Conservation (phyloP, 2,888 invertebrate genomes). For the Drosophila kuntzei region DNA sequence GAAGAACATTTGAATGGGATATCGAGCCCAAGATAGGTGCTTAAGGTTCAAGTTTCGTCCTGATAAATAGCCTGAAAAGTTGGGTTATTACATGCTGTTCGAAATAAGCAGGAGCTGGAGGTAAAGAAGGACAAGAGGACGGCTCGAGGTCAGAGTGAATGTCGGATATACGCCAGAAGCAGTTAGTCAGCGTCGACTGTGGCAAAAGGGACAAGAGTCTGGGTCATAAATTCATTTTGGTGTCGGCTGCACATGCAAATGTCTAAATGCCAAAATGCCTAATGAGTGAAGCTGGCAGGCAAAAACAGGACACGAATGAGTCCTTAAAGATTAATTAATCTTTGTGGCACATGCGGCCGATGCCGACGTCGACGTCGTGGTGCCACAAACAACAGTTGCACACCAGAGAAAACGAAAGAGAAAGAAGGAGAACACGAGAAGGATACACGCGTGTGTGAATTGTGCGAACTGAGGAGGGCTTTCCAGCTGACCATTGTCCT, state of each 20-base stretch:
- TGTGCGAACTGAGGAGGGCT: slow-evolving; percentile 10
- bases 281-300: slow-evolving; percentile 64
- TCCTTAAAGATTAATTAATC: slow-evolving; percentile 85
- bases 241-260: slow-evolving; percentile 80
- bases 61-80: neutral
- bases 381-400: slow-evolving; percentile 62
- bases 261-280: slow-evolving; percentile 72
- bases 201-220: slow-evolving; percentile 14
- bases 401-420: neutral
- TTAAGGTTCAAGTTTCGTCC: neutral
- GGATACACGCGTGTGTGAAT: slow-evolving; percentile 19
- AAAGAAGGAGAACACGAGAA: neutral
- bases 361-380: slow-evolving; percentile 29
- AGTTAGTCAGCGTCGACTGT: slow-evolving; percentile 15
- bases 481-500: slow-evolving; percentile 64
- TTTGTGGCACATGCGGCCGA: slow-evolving; percentile 82
- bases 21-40: neutral
- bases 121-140: neutral
- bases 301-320: slow-evolving; percentile 70
- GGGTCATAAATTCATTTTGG: slow-evolving; percentile 74
- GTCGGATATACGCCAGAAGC: slow-evolving; percentile 6
- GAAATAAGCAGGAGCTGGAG: neutral
- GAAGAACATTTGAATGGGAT: neutral
- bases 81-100: neutral
- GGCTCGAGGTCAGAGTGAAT: slow-evolving; percentile 5